Base-by-base conservation (phyloP, 1,140 invertebrate species). In the Riptortus pedestris region DNA sequence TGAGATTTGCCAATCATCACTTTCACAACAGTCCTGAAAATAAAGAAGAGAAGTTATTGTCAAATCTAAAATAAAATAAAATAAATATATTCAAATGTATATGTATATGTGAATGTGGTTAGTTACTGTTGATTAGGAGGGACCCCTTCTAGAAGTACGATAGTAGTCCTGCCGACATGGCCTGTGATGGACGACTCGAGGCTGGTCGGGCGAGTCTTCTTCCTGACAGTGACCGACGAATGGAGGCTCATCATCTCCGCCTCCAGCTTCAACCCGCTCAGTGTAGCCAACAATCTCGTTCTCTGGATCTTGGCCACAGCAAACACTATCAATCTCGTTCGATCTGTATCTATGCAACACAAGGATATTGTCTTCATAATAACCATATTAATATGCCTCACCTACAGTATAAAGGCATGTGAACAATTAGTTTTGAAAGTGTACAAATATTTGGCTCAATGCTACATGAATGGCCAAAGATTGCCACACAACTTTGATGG, bases 1-100 rank as follows among this genome's bases (percentile, higher is more conserved):
- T 94, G 91, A 0, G 92, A 94, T 74, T 95, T 93, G 60, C 88
- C 88, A 31, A 96, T 86, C 2, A 89, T 91, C 18, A 96, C 86
- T 71, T 91, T 90, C 0, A 97, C 94, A 2, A 98, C 92, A 28
- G 93, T 96, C 75, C 87, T 89, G 73, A 48, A 66, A 71, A 60
- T 64, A 59, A 64, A 66, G 58, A 38, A 64, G 65, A 3, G 22
- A 65, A 18, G 52, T 64, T 60, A 45, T 11, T 52, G 51, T 38
- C 28, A 26, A 33, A 27, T 12, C n/a, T 62, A 55, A 38, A 61
- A 38, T 14, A 28, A 64, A 60, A 60, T 55, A 5, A 45, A 7
- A 38, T 38, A 14, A 38, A 14, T 7, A 38, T 38, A 38, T 38
- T 38, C 31, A 38, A 14, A 38, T 7, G 14, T 38, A 14, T 38